Percentiles rank a stretch among this genome's conserved stretches.
These are phyloP conservation scores for Chymomyza fuscimana DNA, from an alignment of 2,888 invertebrate species.

Conservation along the genomic window DNA sequence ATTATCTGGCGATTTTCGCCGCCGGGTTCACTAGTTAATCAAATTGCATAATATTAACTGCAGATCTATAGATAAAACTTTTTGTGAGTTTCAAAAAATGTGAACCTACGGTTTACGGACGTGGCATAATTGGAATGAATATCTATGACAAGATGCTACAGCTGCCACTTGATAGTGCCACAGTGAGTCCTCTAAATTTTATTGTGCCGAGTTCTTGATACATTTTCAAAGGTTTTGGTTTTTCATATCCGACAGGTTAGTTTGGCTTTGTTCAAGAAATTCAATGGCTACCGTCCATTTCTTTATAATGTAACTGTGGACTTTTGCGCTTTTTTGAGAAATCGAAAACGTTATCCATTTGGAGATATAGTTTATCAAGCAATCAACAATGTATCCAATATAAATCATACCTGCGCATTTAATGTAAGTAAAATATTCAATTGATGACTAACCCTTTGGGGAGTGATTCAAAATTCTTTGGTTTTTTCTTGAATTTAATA, in stretches of 20 bases:
- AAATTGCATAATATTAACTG: slow-evolving; percentile 37
- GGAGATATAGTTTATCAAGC: slow-evolving; percentile 34
- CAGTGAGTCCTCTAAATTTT: too few relatives aligned
- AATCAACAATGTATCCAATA: slow-evolving; percentile 28
- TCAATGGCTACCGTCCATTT: slow-evolving; percentile 49
- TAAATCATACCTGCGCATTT: slow-evolving; percentile 33
- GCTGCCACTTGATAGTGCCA: slow-evolving; percentile 34
- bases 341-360: slow-evolving; percentile 36
- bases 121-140: slow-evolving; percentile 38
- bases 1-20: too few relatives aligned
- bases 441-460: too few relatives aligned
- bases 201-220: too few relatives aligned
- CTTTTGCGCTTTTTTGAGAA: slow-evolving; percentile 49
- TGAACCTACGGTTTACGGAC: slow-evolving; percentile 32
- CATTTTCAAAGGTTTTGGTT: too few relatives aligned
- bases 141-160: slow-evolving; percentile 6
- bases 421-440: too few relatives aligned
- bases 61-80: slow-evolving; percentile 18
- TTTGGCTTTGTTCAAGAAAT: slow-evolving; percentile 43
- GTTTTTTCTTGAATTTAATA: too few relatives aligned
- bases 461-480: too few relatives aligned
- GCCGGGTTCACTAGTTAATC: too few relatives aligned
- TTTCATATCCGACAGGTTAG: slow-evolving; percentile 20
- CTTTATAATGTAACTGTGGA: slow-evolving; percentile 47
- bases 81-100: slow-evolving; percentile 37